Conservation (phyloP, 2,113 vertebrate genomes). For the Thalassoma bifasciatum region DNA sequence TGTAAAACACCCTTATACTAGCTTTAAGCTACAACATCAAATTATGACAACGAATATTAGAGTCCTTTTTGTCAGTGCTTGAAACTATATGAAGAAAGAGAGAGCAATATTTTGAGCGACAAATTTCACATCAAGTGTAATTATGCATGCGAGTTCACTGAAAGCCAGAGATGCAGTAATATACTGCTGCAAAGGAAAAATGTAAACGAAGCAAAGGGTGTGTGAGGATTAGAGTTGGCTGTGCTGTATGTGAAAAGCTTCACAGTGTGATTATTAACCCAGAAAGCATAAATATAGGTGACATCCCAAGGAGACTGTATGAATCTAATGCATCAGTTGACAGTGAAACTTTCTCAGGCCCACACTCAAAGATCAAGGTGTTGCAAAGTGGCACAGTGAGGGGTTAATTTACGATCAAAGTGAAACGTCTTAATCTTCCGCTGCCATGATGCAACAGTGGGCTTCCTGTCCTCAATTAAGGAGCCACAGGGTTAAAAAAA, state of each 20-base stretch:
- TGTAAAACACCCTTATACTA: slow-evolving; percentile 38
- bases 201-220: slow-evolving; percentile 19
- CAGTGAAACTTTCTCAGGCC: slow-evolving; percentile 1
- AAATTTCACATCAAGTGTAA: slow-evolving; percentile 10
- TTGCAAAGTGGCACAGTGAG: neutral
- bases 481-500: slow-evolving; percentile 43
- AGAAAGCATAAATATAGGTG: slow-evolving; percentile 41
- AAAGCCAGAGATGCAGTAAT: slow-evolving; percentile 14
- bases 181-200: neutral
- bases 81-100: slow-evolving; percentile 6
- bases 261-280: slow-evolving; percentile 32
- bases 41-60: slow-evolving; percentile 24
- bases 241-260: slow-evolving; percentile 23
- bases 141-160: slow-evolving; percentile 9
- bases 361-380: neutral
- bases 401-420: slow-evolving; percentile 34
- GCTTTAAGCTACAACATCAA: slow-evolving; percentile 40
- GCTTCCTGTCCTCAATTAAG: slow-evolving; percentile 79
- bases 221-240: slow-evolving; percentile 18
- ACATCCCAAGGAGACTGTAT: slow-evolving; percentile 24
- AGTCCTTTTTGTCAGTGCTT: neutral
- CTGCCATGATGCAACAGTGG: slow-evolving; percentile 30
- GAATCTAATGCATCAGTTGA: slow-evolving; percentile 24
- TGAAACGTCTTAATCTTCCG: slow-evolving; percentile 44
- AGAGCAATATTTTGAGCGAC: slow-evolving; percentile 4